Conservation (phyloP, 2,888 invertebrate genomes). For the Cancer borealis region DNA sequence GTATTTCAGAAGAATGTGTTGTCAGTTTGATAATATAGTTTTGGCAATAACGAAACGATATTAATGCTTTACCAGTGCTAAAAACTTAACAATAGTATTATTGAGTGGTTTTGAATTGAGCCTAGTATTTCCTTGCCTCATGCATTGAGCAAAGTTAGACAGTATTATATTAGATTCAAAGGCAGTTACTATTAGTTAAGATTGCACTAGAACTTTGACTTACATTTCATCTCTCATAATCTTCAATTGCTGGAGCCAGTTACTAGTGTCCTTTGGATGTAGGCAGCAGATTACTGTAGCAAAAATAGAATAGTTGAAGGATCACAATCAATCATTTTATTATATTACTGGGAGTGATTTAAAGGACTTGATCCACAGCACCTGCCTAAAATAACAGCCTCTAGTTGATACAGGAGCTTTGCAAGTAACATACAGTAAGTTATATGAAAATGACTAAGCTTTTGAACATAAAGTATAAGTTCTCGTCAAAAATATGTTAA, state of each 20-base stretch:
- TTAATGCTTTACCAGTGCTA: constrained; percentile 9
- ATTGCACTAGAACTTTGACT: constrained; percentile 30
- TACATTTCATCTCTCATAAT: background rate
- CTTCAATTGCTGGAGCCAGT: constrained; percentile 28
- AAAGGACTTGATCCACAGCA: background rate
- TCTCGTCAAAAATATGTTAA: background rate
- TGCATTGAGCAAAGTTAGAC: constrained; percentile 8
- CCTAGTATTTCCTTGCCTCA: background rate
- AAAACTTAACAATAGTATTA: constrained; percentile 22
- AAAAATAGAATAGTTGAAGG: background rate
- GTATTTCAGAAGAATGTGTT: background rate
- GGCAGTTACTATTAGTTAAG: background rate
- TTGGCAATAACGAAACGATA: background rate
- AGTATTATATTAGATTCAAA: constrained; percentile 36
- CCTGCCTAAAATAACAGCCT: background rate
- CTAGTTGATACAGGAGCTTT: constrained; percentile 30
- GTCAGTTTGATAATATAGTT: constrained; percentile 15
- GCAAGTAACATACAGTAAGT: constrained; percentile 14
- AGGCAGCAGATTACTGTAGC: constrained; percentile 14
- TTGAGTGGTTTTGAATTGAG: background rate
- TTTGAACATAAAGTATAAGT: background rate
- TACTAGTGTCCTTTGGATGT: constrained; percentile 20
- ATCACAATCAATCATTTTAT: constrained; percentile 21
- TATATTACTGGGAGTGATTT: background rate
- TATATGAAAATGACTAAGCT: background rate